Conservation (phyloP, 2,888 invertebrate genomes). For the Habroteleia sp. region DNA sequence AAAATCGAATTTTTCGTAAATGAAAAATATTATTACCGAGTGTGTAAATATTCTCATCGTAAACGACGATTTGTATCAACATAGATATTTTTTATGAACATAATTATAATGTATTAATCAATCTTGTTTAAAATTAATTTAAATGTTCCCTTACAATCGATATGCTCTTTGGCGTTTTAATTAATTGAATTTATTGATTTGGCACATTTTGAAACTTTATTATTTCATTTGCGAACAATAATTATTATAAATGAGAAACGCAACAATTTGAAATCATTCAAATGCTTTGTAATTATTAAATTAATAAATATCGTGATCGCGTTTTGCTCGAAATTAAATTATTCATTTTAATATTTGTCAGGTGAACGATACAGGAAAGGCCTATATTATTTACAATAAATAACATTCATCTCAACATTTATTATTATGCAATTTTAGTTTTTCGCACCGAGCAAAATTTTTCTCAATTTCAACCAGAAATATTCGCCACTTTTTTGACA, state of each 20-base stretch:
- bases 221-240: slow-evolving; percentile 44
- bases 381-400: slow-evolving; percentile 24
- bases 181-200: slow-evolving; percentile 42
- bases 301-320: slow-evolving; percentile 21
- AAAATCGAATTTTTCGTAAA: too few species aligned
- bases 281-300: slow-evolving; percentile 37
- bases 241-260: slow-evolving; percentile 32
- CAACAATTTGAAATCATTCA: slow-evolving; percentile 18
- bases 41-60: too few species aligned
- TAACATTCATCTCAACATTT: slow-evolving; percentile 8
- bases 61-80: too few species aligned
- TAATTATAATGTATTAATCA: not conserved
- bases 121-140: too few species aligned
- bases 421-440: slow-evolving; percentile 15
- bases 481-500: too few species aligned
- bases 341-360: slow-evolving; percentile 28
- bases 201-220: slow-evolving; percentile 38
- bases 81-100: too few species aligned
- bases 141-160: too few species aligned
- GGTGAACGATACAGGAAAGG: not conserved
- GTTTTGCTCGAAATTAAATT: slow-evolving; percentile 28
- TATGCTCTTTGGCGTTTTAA: slow-evolving; percentile 40
- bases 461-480: too few species aligned
- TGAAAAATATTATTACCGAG: too few species aligned
- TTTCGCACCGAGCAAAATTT: too few species aligned